Evolutionary conservation across 2,888 invertebrate genomes (phyloP).

Genomic region (Agrotis segetum): DNA sequence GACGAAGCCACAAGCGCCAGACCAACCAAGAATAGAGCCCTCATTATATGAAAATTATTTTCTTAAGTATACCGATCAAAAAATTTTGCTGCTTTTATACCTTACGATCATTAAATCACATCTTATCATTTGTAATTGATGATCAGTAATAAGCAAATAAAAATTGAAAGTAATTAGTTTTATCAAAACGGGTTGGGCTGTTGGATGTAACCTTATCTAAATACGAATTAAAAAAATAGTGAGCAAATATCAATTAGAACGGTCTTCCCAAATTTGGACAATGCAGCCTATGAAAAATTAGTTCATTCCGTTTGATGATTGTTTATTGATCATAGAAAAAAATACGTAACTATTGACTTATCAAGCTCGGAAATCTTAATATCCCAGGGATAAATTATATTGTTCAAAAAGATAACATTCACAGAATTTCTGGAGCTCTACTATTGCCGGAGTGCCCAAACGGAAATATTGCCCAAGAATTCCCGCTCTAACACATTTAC

Average conservation of each 20-base stretch:
- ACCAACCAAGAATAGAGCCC: slow-evolving; percentile 56
- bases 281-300: too few species aligned
- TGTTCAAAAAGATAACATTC: too few species aligned
- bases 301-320: too few species aligned
- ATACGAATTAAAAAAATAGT: background rate
- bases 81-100: slow-evolving; percentile 36
- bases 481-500: too few species aligned
- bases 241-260: background rate
- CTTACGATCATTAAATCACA: slow-evolving; percentile 29
- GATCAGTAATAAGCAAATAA: slow-evolving; percentile 23
- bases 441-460: too few species aligned
- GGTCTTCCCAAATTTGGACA: background rate
- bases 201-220: slow-evolving; percentile 6
- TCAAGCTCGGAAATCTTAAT: too few species aligned
- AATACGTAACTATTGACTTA: too few species aligned
- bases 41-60: slow-evolving; percentile 64
- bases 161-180: slow-evolving; percentile 24
- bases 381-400: too few species aligned
- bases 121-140: slow-evolving; percentile 44
- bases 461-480: too few species aligned
- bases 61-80: background rate
- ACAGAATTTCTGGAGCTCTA: too few species aligned
- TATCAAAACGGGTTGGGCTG: slow-evolving; percentile 12
- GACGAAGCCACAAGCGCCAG: slow-evolving; percentile 65
- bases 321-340: too few species aligned